Base-by-base conservation (phyloP, 2,113 vertebrate species). In the Prionailurus viverrinus region DNA sequence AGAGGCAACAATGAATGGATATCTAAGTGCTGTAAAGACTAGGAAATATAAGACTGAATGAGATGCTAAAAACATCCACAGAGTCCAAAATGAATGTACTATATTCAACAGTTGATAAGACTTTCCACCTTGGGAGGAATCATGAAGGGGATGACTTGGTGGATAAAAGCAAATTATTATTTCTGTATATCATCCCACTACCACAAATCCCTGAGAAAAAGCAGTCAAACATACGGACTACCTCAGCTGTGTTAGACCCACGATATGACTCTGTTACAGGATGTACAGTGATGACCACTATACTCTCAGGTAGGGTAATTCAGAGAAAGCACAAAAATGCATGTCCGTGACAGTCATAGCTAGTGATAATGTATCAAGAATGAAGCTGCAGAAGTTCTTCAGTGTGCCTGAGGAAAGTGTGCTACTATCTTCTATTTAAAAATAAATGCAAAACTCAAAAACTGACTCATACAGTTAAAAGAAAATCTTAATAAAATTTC, bases 361-460 rank as follows among this genome's bases (percentile, higher is more conserved):
- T 16, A 91, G 58, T 61, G 33, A 68, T 10, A 89, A 7, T 79
- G 2, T 79, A 80, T 48, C 33, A 89, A 79, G 41, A 66, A 87
- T 74, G 48, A 93, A 90, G 51, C 48, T 29, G 79, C n/a, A 81
- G 93, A 97, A 92, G 21, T 92, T 94, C 83, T 86, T 96, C 84
- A 76, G 41, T 48, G 69, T n/a, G 16, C 21, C 13, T 93, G 18
- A 36, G 74, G 19, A 76, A 90, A 69, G 33, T n/a, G 16, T 92
- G 7, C 21, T 48, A 45, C 3, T 74, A 76, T 36, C 33, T 63
- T 79, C 58, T 55, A 78, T 41, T 39, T 21, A 94, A 92, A 86
- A 10, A 71, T 23, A 93, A 91, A 86, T 39, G 27, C 21, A 95
- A 83, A 13, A 94, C n/a, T 66, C 74, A 96, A 95, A 95, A 94